These are phyloP conservation scores for Equus quagga DNA, from an alignment of 2,113 vertebrate species.

Conservation along the genomic window DNA sequence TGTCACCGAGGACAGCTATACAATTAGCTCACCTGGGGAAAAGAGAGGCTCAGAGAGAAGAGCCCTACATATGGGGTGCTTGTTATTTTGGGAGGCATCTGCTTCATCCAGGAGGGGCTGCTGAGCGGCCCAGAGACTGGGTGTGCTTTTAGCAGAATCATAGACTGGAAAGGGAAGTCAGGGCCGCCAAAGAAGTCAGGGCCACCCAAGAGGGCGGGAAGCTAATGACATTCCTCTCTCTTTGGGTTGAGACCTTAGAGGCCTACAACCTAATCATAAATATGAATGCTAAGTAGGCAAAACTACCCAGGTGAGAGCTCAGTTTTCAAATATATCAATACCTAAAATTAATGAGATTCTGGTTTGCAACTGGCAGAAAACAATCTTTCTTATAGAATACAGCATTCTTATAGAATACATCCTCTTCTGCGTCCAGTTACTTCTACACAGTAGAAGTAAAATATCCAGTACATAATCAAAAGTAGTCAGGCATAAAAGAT, in stretches of 20 bases:
- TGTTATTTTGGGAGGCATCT: neutral
- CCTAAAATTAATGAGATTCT: neutral
- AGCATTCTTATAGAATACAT: neutral
- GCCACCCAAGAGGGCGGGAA: neutral
- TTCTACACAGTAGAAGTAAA: neutral
- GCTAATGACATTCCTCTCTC: neutral
- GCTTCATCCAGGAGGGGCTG: neutral
- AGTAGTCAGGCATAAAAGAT: neutral
- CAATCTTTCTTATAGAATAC: neutral
- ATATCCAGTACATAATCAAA: neutral
- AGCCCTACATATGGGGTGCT: too few species aligned
- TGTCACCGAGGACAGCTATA: neutral
- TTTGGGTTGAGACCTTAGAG: neutral
- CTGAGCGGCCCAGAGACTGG: neutral
- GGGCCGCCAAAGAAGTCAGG: neutral
- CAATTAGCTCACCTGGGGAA: neutral
- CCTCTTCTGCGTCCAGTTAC: neutral
- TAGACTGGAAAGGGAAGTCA: neutral
- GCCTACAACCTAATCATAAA: neutral
- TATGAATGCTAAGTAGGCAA: neutral
- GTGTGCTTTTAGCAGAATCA: neutral
- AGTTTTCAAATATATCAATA: neutral
- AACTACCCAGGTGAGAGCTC: neutral
- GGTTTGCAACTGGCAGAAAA: neutral
- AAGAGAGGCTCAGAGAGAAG: neutral